Conservation (phyloP, 2,888 invertebrate genomes). For the Apamea sordens region DNA sequence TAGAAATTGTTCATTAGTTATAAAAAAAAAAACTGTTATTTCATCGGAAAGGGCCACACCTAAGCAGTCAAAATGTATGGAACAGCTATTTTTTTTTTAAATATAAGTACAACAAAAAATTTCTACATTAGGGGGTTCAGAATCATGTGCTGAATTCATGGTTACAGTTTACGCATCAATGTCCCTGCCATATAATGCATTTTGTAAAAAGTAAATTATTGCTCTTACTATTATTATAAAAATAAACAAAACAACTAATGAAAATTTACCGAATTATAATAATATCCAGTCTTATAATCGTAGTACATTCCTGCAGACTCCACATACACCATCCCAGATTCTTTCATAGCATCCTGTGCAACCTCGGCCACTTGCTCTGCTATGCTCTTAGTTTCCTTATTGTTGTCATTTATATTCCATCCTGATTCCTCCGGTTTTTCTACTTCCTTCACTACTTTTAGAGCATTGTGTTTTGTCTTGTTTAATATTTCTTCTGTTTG, state of each 20-base stretch:
- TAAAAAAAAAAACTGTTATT: too few relatives aligned
- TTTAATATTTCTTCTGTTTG: conserved; percentile 69
- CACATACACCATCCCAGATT: conserved; percentile 96
- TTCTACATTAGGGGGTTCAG: neutral
- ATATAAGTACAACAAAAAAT: too few relatives aligned
- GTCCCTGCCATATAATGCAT: neutral
- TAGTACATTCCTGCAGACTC: conserved; percentile 96
- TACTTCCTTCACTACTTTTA: conserved; percentile 30
- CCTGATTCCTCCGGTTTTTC: conserved; percentile 64
- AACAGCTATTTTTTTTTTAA: too few relatives aligned
- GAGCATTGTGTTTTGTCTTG: neutral
- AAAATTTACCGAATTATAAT: conserved; percentile 94
- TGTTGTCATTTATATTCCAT: conserved; percentile 74
- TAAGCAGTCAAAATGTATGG: too few relatives aligned
- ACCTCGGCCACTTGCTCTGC: conserved; percentile 94
- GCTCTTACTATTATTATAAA: neutral
- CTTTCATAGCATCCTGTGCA: conserved; percentile 93
- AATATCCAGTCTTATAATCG: conserved; percentile 96
- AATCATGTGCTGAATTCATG: neutral
- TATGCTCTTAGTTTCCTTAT: conserved; percentile 86
- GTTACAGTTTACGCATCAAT: neutral
- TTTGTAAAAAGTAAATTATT: neutral
- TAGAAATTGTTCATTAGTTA: too few relatives aligned
- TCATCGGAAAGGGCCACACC: too few relatives aligned
- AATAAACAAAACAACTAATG: neutral